phyloP scores from a whole-genome alignment of 2,113 vertebrate genomes.

The Siniperca chuatsi region DNA sequence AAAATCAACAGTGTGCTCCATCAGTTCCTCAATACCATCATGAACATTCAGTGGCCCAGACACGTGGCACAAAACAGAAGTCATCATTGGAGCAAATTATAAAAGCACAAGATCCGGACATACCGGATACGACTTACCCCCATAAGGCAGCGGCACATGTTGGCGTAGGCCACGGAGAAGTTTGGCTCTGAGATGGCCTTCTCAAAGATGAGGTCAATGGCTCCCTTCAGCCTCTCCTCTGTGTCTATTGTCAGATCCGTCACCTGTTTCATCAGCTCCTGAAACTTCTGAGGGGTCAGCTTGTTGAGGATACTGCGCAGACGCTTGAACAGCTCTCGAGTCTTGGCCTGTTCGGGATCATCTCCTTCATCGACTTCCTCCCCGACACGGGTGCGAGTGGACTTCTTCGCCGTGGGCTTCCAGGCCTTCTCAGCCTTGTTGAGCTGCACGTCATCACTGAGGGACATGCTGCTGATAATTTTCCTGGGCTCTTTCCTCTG shows the following conservation, averaged over 20 bases:
- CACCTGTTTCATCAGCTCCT: slow-evolving; percentile 98
- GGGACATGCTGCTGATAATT: slow-evolving; percentile 94
- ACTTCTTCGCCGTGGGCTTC: slow-evolving; percentile 91
- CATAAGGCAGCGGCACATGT: slow-evolving; percentile 98
- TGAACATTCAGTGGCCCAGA: slow-evolving; percentile 58
- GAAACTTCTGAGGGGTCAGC: slow-evolving; percentile 98
- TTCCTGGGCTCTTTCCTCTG: slow-evolving; percentile 93
- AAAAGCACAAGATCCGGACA: not conserved
- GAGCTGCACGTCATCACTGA: slow-evolving; percentile 93
- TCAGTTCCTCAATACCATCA: slow-evolving; percentile 67
- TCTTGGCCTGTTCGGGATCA: slow-evolving; percentile 85
- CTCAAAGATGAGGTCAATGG: slow-evolving; percentile 98
- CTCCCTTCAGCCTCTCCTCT: slow-evolving; percentile 95
- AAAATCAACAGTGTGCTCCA: slow-evolving; percentile 14
- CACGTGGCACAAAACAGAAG: slow-evolving; percentile 54
- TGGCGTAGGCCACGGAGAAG: slow-evolving; percentile 98
- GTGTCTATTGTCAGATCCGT: slow-evolving; percentile 95
- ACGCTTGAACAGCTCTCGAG: slow-evolving; percentile 93
- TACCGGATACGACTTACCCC: slow-evolving; percentile 86
- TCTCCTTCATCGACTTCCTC: slow-evolving; percentile 73
- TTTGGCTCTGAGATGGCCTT: slow-evolving; percentile 98
- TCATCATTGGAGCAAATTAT: slow-evolving; percentile 47
- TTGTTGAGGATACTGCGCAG: slow-evolving; percentile 98
- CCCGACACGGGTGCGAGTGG: not conserved
- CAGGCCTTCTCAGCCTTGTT: slow-evolving; percentile 97